Evolutionary conservation across 2,113 vertebrate genomes (phyloP), one percentile per base, ranked within the genome.

Genomic region (Rhinoderma darwinii): DNA sequence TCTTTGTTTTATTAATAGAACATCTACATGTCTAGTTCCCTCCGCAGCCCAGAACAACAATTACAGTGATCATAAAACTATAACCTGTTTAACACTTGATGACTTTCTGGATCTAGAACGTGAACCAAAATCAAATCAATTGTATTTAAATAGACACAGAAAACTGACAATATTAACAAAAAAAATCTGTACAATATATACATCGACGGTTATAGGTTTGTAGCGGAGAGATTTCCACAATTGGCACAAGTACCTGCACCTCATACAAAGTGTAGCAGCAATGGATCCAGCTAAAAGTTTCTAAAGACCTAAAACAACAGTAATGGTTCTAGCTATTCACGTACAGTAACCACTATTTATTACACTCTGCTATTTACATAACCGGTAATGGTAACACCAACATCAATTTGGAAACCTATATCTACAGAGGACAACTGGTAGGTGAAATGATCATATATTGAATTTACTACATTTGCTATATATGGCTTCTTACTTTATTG

Each of bases 181-280:
- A 83, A 37, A 61, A 50, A 27, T 51, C 74, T 85, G 41, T 85
- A 85, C 84, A 85, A n/a, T 22, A 66, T 85, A 15, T 85, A 85
- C 84, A 85, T 63, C n/a, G 27, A 25, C 27, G 14, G 39, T n/a
- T 2, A 9, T 30, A 18, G 10, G 8, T 43, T 43, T 32, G 11
- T 43, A 56, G 44, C 22, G 3, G 8, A 81, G 56, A 43, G 22
- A 37, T 51, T 37, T 50, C 32, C 20, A 35, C 30, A 30, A 39
- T 41, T 63, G 56, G 78, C 54, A 61, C 78, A 63, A 81, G 56
- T 59, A 61, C 54, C 20, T 75, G 56, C 22, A 66, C 35, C 41
- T 75, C 78, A 85, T 47, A 85, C 84, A 78, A 20, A 27, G 12
- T 2, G 41, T 59, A 75, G 83, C 51, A 74, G 72, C 50, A 84